Evolutionary conservation across 2,113 vertebrate species (phyloP).

Genomic region (Xyrauchen texanus): DNA sequence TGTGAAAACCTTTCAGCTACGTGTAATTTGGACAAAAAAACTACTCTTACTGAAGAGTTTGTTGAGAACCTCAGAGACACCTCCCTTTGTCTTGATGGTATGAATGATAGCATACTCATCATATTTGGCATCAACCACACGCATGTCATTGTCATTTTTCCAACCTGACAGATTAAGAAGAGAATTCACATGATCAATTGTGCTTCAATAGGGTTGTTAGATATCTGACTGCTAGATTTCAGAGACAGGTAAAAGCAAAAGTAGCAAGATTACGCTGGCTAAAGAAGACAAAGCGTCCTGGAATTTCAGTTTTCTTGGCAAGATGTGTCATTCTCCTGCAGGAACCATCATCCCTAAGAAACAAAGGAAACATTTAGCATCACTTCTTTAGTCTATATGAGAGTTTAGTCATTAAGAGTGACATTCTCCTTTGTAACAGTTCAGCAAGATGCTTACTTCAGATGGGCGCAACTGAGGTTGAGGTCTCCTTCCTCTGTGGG

Average conservation of each 20-base stretch:
- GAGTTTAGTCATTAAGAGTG: too few relatives aligned
- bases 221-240: neutral
- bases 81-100: constrained; percentile 71
- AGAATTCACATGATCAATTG: neutral
- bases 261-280: constrained; percentile 67
- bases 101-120: constrained; percentile 73
- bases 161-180: constrained; percentile 51
- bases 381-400: too few relatives aligned
- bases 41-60: constrained; percentile 81
- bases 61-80: constrained; percentile 68
- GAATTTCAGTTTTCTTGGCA: constrained; percentile 72
- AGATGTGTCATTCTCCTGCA: constrained; percentile 77
- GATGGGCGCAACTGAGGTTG: neutral
- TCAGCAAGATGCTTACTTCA: constrained; percentile 58
- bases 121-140: constrained; percentile 74
- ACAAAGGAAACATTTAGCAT: neutral
- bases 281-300: constrained; percentile 76
- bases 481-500: too few relatives aligned
- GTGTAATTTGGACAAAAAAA: neutral
- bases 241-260: neutral
- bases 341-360: constrained; percentile 66
- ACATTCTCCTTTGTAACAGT: neutral
- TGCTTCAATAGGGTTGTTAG: neutral
- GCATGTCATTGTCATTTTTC: constrained; percentile 74
- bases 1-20: too few relatives aligned